Percentiles rank a stretch among this genome's conserved stretches.
These are phyloP conservation scores for Heterochromis multidens DNA, from an alignment of 2,113 vertebrate genomes.

Conservation along the genomic window DNA sequence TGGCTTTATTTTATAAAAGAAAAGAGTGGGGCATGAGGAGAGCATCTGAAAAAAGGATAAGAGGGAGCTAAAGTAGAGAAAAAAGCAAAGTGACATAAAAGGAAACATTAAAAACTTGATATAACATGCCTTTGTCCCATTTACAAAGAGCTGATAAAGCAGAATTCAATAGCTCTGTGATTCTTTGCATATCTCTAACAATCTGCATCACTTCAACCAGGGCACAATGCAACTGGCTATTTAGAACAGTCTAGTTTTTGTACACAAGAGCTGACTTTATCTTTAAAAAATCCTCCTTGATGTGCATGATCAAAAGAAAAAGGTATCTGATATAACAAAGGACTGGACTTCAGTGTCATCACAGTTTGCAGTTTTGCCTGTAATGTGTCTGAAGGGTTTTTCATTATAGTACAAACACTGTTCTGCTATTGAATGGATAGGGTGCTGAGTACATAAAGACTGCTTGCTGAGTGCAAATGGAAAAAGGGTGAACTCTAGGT, in stretches of 20 bases:
- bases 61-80: background rate
- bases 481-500: background rate
- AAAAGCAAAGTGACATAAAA: background rate
- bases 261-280: background rate
- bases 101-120: background rate
- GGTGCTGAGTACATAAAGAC: background rate
- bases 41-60: background rate
- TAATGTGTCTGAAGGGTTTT: background rate
- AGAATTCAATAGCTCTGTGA: background rate
- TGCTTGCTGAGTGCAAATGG: background rate
- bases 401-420: background rate
- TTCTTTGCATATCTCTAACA: background rate
- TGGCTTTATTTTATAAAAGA: background rate
- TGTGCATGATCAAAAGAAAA: background rate
- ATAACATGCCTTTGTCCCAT: background rate
- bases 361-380: background rate
- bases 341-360: background rate
- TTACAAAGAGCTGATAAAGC: background rate
- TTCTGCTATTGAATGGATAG: background rate
- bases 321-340: background rate
- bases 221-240: background rate
- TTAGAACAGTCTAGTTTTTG: background rate
- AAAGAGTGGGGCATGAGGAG: background rate
- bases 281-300: background rate
- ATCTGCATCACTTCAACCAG: background rate